phyloP scores from a whole-genome alignment of 1,140 invertebrate genomes.

The Camponotus pennsylvanicus region DNA sequence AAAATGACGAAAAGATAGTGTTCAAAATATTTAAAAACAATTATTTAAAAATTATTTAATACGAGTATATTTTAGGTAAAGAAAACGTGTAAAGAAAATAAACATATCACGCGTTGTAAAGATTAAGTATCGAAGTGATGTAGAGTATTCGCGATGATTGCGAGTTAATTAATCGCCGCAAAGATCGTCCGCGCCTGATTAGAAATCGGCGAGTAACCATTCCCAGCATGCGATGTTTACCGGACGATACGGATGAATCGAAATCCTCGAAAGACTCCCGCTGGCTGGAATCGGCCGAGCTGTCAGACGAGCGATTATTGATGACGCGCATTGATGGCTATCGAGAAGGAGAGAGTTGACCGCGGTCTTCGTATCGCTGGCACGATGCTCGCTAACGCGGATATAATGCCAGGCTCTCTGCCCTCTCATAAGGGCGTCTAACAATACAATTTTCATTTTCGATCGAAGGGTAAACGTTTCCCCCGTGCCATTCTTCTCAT shows the following conservation, averaged over 20 bases:
- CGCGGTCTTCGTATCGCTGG: slow-evolving; percentile 69
- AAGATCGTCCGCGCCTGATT: slow-evolving; percentile 27
- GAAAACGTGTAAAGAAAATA: neutral
- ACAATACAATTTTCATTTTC: slow-evolving; percentile 84
- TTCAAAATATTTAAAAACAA: neutral
- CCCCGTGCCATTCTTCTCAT: slow-evolving; percentile 42
- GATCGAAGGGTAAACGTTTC: slow-evolving; percentile 73
- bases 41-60: too few species aligned
- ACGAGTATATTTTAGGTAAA: too few species aligned
- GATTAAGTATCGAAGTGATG: neutral
- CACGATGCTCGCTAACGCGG: slow-evolving; percentile 79
- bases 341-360: slow-evolving; percentile 76
- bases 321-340: slow-evolving; percentile 79
- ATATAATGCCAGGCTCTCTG: slow-evolving; percentile 79
- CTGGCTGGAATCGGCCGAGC: slow-evolving; percentile 62
- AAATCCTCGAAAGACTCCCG: slow-evolving; percentile 58
- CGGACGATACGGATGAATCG: slow-evolving; percentile 54
- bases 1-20: too few species aligned
- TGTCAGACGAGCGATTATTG: slow-evolving; percentile 83
- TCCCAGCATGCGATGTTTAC: slow-evolving; percentile 62
- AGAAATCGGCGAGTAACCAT: slow-evolving; percentile 28
- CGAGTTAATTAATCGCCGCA: slow-evolving; percentile 41
- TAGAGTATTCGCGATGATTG: slow-evolving; percentile 8
- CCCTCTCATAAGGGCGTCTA: slow-evolving; percentile 65
- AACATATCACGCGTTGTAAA: neutral